Evolutionary conservation across 2,888 invertebrate genomes (phyloP).

Genomic region (Abrostola tripartita): DNA sequence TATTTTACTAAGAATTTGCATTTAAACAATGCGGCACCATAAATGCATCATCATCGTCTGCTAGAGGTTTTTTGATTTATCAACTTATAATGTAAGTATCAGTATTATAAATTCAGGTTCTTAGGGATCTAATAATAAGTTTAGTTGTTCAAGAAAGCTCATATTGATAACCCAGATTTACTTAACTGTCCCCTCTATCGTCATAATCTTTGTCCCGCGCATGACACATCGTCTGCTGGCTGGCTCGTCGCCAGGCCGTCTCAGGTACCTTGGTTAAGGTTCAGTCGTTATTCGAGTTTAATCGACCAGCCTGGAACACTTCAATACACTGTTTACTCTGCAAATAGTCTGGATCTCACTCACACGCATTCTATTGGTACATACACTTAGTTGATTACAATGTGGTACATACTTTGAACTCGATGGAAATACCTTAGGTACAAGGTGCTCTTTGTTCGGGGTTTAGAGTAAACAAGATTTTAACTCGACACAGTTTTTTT

Average conservation of each 20-base stretch:
- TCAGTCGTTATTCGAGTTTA: conserved; percentile 37
- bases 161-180: too few species aligned
- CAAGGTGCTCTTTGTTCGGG: too few species aligned
- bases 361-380: conserved; percentile 10
- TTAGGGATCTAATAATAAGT: too few species aligned
- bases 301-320: conserved; percentile 38
- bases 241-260: conserved; percentile 57
- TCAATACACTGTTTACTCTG: conserved; percentile 19
- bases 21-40: too few species aligned
- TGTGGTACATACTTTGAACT: conserved; percentile 11
- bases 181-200: too few species aligned
- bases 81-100: too few species aligned
- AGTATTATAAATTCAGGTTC: too few species aligned
- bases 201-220: conserved; percentile 37
- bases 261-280: conserved; percentile 38
- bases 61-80: too few species aligned
- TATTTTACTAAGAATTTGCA: too few species aligned
- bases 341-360: conserved; percentile 32
- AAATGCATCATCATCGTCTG: too few species aligned
- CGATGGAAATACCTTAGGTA: too few species aligned
- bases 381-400: background rate
- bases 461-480: background rate
- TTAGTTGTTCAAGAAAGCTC: too few species aligned
- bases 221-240: conserved; percentile 43
- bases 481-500: conserved; percentile 16